Evolutionary conservation across 1,140 invertebrate genomes (phyloP).

Genomic region (Leptinotarsa texana): DNA sequence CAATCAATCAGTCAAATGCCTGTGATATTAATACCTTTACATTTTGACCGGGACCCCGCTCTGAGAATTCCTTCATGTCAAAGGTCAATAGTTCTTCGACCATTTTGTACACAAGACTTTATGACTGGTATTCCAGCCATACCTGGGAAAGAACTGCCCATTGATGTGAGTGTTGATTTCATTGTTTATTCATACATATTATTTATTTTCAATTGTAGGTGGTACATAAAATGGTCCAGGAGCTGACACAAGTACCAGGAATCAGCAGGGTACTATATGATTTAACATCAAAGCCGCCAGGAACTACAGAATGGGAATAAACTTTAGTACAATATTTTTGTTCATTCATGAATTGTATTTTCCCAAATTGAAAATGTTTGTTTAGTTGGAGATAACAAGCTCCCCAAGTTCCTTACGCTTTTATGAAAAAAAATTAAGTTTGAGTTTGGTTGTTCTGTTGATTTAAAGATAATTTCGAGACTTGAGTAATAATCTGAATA

Average conservation of each 20-base stretch:
- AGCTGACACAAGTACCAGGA: slow-evolving; percentile 81
- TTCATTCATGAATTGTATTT: no score
- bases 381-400: no score
- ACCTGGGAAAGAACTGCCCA: slow-evolving; percentile 84
- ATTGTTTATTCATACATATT: background rate
- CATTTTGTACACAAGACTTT: slow-evolving; percentile 96
- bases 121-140: slow-evolving; percentile 97
- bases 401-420: no score
- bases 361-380: no score
- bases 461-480: no score
- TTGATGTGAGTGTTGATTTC: slow-evolving; percentile 67
- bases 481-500: no score
- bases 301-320: slow-evolving; percentile 99
- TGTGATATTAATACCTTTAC: slow-evolving; percentile 91
- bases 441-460: no score
- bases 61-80: slow-evolving; percentile 86
- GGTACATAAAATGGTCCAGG: slow-evolving; percentile 87
- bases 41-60: slow-evolving; percentile 91
- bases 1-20: slow-evolving; percentile 94
- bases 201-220: slow-evolving; percentile 65
- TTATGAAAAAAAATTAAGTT: no score
- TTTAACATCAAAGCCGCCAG: slow-evolving; percentile 96
- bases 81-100: slow-evolving; percentile 91
- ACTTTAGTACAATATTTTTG: no score
- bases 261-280: slow-evolving; percentile 97